Base-by-base conservation (phyloP, 2,113 vertebrate species). In the Vulpes vulpes region DNA sequence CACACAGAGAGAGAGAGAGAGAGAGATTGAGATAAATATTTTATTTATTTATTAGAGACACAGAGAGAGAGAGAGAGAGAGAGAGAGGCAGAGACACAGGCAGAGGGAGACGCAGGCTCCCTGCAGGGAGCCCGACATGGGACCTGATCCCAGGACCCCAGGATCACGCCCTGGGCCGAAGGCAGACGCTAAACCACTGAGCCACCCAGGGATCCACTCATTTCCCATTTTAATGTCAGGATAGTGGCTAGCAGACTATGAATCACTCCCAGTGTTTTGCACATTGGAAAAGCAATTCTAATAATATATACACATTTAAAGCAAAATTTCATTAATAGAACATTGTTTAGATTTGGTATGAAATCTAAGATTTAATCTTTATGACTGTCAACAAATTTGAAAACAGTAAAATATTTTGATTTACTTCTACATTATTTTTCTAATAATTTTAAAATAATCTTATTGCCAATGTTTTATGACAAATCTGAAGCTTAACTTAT, bases 401-500 rank as follows among this genome's bases (percentile, higher is more conserved):
- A 87, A 91, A 59, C 27, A 74, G 14, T 59, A 94, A 73, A 25
- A 74, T 23, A 71, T 93, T 96, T 95, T 76, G 43, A 64, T 43
- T 74, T 84, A 84, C 25, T 67, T 89, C 12, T 74, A 32, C 8
- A 83, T 53, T 97, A 3, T 60, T 93, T 94, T 53, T 38, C 43
- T 59, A 89, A 91, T 32, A 95, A 76, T 32, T 89, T 93, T 74
- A 94, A 86, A 97, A 83, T 93, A 92, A 95, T 1, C 15, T 85
- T 85, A 83, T n/a, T 84, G 57, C 4, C 65, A 84, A 30, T 93
- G 69, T 83, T 93, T 86, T 88, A 69, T 43, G 55, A 89, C 51
- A 89, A 83, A 81, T 79, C 11, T 90, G 43, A 87, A 86, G 69
- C 35, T 67, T 92, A 78, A 86, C 90, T 90, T 91, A 93, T 55